Percentiles rank a stretch among this genome's conserved stretches.
Conservation (phyloP, 2,113 vertebrate genomes). For the Ascaphus truei region DNA sequence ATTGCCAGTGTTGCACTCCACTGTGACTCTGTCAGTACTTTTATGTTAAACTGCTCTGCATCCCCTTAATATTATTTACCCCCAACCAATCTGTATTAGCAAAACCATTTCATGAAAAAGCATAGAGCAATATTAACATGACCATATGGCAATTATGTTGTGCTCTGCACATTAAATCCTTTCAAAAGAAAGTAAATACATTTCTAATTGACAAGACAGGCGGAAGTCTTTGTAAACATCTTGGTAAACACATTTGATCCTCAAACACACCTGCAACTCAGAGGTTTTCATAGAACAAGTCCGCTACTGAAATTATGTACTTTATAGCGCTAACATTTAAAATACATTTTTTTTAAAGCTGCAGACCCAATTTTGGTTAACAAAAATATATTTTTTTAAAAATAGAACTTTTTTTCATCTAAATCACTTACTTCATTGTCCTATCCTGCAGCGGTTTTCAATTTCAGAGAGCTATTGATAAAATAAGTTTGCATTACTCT, state of each 20-base stretch:
- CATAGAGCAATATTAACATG: not conserved
- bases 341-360: no score
- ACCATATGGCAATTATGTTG: not conserved
- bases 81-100: not conserved
- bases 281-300: no score
- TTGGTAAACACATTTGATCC: conserved; percentile 16
- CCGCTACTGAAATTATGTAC: no score
- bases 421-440: no score
- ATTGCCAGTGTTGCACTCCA: no score
- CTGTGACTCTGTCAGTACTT: not conserved
- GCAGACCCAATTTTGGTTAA: no score
- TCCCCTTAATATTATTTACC: not conserved
- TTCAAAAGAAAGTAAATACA: conserved; percentile 1
- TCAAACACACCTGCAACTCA: not conserved
- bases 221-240: not conserved
- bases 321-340: no score
- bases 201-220: not conserved
- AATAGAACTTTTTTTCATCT: no score
- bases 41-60: not conserved
- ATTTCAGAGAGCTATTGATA: no score
- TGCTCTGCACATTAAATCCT: not conserved
- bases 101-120: not conserved
- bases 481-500: no score
- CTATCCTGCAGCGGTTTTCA: no score
- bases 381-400: no score